phyloP scores from a whole-genome alignment of 2,797 vertebrate genomes.

The Apogon talboti region DNA sequence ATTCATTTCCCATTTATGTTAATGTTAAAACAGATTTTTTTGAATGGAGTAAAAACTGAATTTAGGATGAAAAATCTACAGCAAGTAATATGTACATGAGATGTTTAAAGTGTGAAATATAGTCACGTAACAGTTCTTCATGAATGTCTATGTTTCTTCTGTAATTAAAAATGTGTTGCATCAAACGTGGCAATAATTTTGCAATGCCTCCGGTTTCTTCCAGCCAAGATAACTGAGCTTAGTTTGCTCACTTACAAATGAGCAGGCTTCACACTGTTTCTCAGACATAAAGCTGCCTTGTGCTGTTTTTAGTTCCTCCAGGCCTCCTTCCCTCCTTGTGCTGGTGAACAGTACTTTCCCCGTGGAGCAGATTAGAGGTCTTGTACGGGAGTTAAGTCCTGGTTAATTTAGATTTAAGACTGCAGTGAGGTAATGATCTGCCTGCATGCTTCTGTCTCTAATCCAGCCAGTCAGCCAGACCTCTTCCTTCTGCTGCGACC shows the following conservation, averaged over 20 bases:
- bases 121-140: neutral
- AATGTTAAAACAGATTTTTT: no score
- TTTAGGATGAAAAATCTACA: no score
- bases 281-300: constrained; percentile 45
- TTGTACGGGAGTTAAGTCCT: constrained; percentile 76
- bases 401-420: constrained; percentile 83
- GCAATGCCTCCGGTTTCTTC: constrained; percentile 20
- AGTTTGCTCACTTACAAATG: constrained; percentile 42
- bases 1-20: no score
- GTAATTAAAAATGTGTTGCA: constrained; percentile 16
- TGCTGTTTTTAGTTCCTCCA: constrained; percentile 68
- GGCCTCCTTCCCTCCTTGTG: constrained; percentile 46
- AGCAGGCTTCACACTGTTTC: constrained; percentile 50
- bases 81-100: no score
- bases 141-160: neutral
- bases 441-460: constrained; percentile 74
- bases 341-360: constrained; percentile 72
- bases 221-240: constrained; percentile 35
- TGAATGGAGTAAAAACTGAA: no score
- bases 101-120: neutral
- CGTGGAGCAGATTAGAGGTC: constrained; percentile 77
- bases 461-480: constrained; percentile 73
- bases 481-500: constrained; percentile 54
- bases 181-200: constrained; percentile 15
- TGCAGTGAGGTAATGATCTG: constrained; percentile 81